Evolutionary conservation across 2,888 invertebrate genomes (phyloP).

Genomic region (Patella depressa): DNA sequence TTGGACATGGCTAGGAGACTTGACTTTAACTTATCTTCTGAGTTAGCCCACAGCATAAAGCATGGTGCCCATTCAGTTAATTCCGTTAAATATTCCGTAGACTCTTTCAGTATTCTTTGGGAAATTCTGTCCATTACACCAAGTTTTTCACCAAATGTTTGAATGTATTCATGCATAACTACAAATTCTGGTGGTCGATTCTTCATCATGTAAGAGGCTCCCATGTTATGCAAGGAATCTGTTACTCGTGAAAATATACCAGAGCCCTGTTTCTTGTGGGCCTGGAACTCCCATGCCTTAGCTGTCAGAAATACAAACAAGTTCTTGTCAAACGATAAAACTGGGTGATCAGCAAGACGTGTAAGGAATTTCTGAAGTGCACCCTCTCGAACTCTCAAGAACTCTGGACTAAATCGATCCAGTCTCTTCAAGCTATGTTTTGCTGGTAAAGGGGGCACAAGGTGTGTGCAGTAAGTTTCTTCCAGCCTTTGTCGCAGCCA

Average conservation of each 20-base stretch:
- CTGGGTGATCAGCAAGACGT: conserved; percentile 80
- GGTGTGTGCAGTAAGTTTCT: conserved; percentile 78
- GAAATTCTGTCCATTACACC: conserved; percentile 78
- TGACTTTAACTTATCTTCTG: conserved; percentile 72
- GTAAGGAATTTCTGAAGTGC: conserved; percentile 79
- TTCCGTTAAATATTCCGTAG: conserved; percentile 66
- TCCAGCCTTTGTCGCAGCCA: conserved; percentile 80
- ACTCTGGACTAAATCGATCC: conserved; percentile 81
- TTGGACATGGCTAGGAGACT: conserved; percentile 65
- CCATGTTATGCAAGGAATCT: conserved; percentile 76
- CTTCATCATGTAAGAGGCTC: conserved; percentile 75
- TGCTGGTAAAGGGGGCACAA: conserved; percentile 80
- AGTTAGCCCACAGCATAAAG: conserved; percentile 77
- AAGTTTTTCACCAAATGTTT: conserved; percentile 77
- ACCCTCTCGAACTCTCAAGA: conserved; percentile 79
- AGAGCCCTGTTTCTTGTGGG: conserved; percentile 77
- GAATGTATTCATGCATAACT: conserved; percentile 77
- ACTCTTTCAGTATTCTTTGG: conserved; percentile 78
- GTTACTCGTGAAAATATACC: conserved; percentile 76
- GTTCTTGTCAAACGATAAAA: conserved; percentile 79
- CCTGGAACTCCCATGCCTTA: conserved; percentile 78
- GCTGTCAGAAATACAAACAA: conserved; percentile 79
- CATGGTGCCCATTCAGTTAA: conserved; percentile 77
- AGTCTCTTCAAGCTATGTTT: conserved; percentile 80
- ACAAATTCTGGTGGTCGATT: conserved; percentile 78